These are phyloP conservation scores for Archaeoteleia sp. DNA, from an alignment of 2,888 invertebrate genomes.

Conservation along the genomic window DNA sequence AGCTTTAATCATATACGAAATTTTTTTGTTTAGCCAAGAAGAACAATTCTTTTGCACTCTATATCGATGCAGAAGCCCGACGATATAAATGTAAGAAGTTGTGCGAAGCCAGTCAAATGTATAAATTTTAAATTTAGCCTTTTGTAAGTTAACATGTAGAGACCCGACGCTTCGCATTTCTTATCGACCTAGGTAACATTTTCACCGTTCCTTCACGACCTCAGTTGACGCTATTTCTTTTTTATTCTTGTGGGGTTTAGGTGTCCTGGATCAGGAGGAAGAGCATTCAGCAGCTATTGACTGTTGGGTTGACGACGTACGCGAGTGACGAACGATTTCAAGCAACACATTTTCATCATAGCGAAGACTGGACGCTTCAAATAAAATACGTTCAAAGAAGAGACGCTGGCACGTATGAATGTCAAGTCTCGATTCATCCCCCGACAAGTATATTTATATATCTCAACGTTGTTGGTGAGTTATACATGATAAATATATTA, in stretches of 20 bases:
- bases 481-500: no score
- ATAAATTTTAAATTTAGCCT: slow-evolving; percentile 27
- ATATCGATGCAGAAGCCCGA: no score
- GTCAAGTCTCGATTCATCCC: slow-evolving; percentile 93
- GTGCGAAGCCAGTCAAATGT: slow-evolving; percentile 16
- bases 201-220: slow-evolving; percentile 21
- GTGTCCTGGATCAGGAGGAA: slow-evolving; percentile 91
- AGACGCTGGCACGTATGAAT: slow-evolving; percentile 91
- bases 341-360: slow-evolving; percentile 89
- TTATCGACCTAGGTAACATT: slow-evolving; percentile 23
- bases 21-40: slow-evolving; percentile 4
- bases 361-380: slow-evolving; percentile 95
- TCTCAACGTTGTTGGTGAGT: slow-evolving; percentile 91
- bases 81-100: slow-evolving; percentile 23
- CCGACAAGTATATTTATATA: slow-evolving; percentile 91
- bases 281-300: slow-evolving; percentile 83
- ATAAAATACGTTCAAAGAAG: slow-evolving; percentile 91
- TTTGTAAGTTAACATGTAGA: slow-evolving; percentile 17
- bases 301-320: slow-evolving; percentile 90
- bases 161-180: slow-evolving; percentile 14
- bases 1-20: no score
- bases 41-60: no score
- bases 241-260: slow-evolving; percentile 75
- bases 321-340: slow-evolving; percentile 92
- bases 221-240: slow-evolving; percentile 19